Conservation (phyloP, 2,888 invertebrate species). For the Halocaridina rubra region DNA sequence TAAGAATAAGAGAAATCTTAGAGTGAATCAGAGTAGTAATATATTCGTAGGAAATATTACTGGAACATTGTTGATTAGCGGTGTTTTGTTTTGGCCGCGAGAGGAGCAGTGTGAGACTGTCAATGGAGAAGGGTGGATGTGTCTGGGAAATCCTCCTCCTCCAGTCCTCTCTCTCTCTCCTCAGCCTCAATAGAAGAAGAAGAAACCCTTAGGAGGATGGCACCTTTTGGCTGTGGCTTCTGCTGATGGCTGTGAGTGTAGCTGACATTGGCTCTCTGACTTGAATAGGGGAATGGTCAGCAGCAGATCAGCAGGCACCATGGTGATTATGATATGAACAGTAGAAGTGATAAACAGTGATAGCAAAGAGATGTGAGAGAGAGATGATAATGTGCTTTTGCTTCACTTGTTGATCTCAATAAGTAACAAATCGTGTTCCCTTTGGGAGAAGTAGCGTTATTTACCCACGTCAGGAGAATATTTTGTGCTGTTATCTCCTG, state of each 20-base stretch:
- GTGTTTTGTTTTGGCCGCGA: slow-evolving; percentile 29
- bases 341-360: not conserved
- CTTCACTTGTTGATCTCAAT: not conserved
- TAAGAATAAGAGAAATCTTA: not conserved
- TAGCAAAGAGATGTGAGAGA: not conserved
- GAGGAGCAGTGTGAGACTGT: too few species aligned
- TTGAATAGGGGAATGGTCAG: slow-evolving; percentile 7
- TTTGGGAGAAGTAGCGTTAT: too few species aligned
- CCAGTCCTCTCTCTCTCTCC: too few species aligned
- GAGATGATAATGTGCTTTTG: slow-evolving; percentile 10
- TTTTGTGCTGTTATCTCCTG: too few species aligned
- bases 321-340: not conserved
- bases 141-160: slow-evolving; percentile 9
- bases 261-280: not conserved
- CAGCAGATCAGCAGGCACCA: not conserved
- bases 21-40: not conserved
- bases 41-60: not conserved
- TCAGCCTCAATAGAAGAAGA: too few species aligned
- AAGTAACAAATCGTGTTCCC: too few species aligned
- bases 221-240: not conserved
- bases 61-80: slow-evolving; percentile 47
- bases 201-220: not conserved
- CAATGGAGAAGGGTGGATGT: slow-evolving; percentile 20
- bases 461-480: too few species aligned
- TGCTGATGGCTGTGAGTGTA: too few species aligned